Conservation (phyloP, 2,113 vertebrate species). For the Arothron firmamentum region DNA sequence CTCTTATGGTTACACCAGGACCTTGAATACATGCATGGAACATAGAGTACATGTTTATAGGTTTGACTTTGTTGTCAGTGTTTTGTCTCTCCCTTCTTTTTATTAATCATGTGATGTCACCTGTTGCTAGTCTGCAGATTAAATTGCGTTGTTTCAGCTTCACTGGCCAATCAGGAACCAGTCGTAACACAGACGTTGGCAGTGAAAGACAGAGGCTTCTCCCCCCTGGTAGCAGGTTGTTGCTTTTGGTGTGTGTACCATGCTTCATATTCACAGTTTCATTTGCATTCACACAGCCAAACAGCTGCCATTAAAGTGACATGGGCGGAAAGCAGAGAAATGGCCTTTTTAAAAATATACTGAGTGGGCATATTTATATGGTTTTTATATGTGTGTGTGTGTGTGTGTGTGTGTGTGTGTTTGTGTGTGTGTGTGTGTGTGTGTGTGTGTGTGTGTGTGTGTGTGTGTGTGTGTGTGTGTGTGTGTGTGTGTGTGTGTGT, state of each 20-base stretch:
- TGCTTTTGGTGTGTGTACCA: slow-evolving; percentile 18
- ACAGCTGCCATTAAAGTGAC: slow-evolving; percentile 42
- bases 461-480: too few relatives aligned
- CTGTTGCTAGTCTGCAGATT: background rate
- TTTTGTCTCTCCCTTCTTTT: background rate
- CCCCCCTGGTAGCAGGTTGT: background rate
- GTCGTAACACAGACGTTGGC: slow-evolving; percentile 1
- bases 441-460: slow-evolving; percentile 1
- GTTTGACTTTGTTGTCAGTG: background rate
- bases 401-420: slow-evolving; percentile 13
- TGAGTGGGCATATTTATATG: slow-evolving; percentile 50
- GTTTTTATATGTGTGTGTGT: slow-evolving; percentile 10
- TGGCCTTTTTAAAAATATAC: slow-evolving; percentile 50
- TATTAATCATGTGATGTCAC: background rate
- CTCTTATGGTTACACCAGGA: background rate
- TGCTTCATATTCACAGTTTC: slow-evolving; percentile 7
- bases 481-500: too few relatives aligned
- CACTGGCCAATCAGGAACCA: slow-evolving; percentile 29
- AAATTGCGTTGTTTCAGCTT: slow-evolving; percentile 12
- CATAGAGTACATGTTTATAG: too few relatives aligned
- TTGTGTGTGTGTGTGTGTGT: background rate
- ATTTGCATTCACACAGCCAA: slow-evolving; percentile 42
- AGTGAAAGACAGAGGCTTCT: too few relatives aligned
- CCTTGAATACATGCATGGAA: too few relatives aligned
- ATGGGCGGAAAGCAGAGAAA: slow-evolving; percentile 19